These are phyloP conservation scores for Flabesymbios commensalis DNA, from an alignment of 2,888 invertebrate species.

Conservation along the genomic window DNA sequence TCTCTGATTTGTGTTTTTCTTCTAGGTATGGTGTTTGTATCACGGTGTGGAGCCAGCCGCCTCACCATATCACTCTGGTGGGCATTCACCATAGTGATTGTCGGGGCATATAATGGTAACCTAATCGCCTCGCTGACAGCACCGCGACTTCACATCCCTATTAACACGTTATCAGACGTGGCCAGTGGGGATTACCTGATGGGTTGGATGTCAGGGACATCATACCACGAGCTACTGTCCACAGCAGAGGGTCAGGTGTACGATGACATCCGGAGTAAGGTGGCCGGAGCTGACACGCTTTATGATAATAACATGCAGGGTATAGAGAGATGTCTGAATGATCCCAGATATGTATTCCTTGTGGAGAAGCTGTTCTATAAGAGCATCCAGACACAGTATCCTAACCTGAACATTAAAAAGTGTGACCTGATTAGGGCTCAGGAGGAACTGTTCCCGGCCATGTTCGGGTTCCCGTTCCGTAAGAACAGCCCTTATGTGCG, in stretches of 20 bases:
- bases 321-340: conserved; percentile 1
- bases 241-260: conserved; percentile 6
- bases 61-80: conserved; percentile 88
- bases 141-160: conserved; percentile 75
- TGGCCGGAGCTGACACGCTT: background rate
- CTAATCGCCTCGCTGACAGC: conserved; percentile 90
- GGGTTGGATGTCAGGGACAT: conserved; percentile 9
- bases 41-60: conserved; percentile 82
- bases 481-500: conserved; percentile 23
- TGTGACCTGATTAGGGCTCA: conserved; percentile 18
- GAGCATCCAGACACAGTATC: conserved; percentile 2
- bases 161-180: conserved; percentile 67
- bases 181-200: conserved; percentile 9
- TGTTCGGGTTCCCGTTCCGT: conserved; percentile 26
- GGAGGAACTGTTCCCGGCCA: conserved; percentile 9
- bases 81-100: conserved; percentile 84
- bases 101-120: conserved; percentile 90
- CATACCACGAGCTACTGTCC: conserved; percentile 11
- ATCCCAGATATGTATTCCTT: conserved; percentile 19
- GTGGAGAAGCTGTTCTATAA: conserved; percentile 18
- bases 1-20: conserved; percentile 86
- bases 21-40: conserved; percentile 83
- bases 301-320: background rate
- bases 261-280: conserved; percentile 8
- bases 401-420: background rate